These are phyloP conservation scores for Semaprochilodus insignis DNA, from an alignment of 2,797 vertebrate species.

Conservation along the genomic window DNA sequence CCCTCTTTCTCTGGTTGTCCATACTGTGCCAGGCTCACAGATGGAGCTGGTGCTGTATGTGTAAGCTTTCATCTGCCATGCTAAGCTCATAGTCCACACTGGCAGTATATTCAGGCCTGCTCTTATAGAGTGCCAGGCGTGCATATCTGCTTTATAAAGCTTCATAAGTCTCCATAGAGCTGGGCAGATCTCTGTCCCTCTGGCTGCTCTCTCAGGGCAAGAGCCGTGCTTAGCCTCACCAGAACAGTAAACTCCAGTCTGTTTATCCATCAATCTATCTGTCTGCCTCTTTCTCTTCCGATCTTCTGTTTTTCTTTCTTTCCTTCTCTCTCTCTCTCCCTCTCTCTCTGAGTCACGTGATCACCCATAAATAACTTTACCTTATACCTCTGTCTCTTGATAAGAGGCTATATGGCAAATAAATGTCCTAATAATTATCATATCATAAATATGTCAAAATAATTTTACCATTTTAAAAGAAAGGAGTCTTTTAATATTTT, in stretches of 20 bases:
- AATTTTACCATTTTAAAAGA: no score
- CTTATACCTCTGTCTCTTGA: neutral
- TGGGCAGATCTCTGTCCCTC: constrained; percentile 54
- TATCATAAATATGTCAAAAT: no score
- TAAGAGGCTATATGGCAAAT: neutral
- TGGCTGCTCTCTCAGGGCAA: constrained; percentile 51
- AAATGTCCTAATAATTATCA: no score
- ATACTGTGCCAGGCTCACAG: constrained; percentile 62
- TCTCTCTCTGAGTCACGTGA: neutral
- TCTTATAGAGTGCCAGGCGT: constrained; percentile 67
- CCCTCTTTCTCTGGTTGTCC: neutral
- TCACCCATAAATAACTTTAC: neutral
- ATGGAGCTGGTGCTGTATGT: constrained; percentile 71
- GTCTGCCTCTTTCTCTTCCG: neutral
- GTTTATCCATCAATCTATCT: constrained; percentile 61
- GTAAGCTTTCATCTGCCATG: constrained; percentile 71
- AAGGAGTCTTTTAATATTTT: no score
- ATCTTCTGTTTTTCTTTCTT: neutral
- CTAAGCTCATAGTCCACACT: constrained; percentile 71
- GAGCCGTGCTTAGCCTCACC: constrained; percentile 29
- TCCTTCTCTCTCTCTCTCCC: constrained; percentile 8
- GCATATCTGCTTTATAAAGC: constrained; percentile 70
- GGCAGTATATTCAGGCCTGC: constrained; percentile 69
- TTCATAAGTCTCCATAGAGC: constrained; percentile 48
- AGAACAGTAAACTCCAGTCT: constrained; percentile 35